phyloP scores from a whole-genome alignment of 2,888 invertebrate species.

The Nymphalis urticae region DNA sequence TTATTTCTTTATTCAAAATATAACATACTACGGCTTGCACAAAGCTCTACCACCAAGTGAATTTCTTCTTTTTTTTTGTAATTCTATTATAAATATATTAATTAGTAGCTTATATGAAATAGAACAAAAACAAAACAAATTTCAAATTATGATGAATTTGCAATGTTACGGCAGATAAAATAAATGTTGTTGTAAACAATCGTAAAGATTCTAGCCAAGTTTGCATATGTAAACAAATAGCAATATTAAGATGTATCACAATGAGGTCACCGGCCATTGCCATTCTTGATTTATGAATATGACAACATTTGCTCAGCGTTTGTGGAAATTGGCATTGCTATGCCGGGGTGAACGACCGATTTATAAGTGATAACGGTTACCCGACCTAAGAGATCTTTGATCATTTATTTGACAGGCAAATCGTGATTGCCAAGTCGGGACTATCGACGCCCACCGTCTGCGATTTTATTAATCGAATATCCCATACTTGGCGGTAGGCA shows the following conservation, averaged over 20 bases:
- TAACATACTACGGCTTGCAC: too few relatives aligned
- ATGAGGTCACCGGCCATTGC: constrained; percentile 39
- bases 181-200: not conserved
- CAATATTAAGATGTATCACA: constrained; percentile 3
- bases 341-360: constrained; percentile 53
- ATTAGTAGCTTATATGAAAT: not conserved
- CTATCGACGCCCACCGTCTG: constrained; percentile 31
- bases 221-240: not conserved
- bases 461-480: constrained; percentile 39
- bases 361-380: constrained; percentile 50
- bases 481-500: constrained; percentile 9
- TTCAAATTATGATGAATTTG: not conserved
- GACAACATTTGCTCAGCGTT: constrained; percentile 53
- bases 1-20: too few relatives aligned
- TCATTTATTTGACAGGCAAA: constrained; percentile 48
- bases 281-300: constrained; percentile 34
- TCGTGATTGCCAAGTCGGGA: constrained; percentile 46
- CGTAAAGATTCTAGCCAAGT: constrained; percentile 4
- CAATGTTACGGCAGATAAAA: not conserved
- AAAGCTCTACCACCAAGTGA: not conserved
- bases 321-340: constrained; percentile 43
- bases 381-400: constrained; percentile 53
- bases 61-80: too few relatives aligned
- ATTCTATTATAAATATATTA: too few relatives aligned
- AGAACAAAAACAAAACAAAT: not conserved